Evolutionary conservation across 1,140 invertebrate species (phyloP).

Genomic region (Penaeus indicus): DNA sequence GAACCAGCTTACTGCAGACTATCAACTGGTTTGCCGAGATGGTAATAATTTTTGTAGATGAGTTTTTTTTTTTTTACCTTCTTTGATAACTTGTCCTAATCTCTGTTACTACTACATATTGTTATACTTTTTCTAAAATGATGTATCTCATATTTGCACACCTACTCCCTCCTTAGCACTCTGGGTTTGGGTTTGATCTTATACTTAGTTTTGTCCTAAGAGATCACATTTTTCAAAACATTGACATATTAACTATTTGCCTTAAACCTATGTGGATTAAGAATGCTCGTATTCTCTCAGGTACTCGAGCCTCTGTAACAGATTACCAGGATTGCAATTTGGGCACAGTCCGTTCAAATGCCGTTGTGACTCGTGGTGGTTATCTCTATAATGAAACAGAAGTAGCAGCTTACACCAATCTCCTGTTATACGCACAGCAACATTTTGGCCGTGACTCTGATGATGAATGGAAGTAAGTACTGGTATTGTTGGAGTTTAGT

Average conservation of each 20-base stretch:
- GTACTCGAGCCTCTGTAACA: slow-evolving; percentile 77
- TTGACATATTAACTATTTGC: too few species aligned
- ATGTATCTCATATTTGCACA: not conserved
- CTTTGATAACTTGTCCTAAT: not conserved
- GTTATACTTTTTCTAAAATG: slow-evolving; percentile 3
- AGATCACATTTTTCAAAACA: too few species aligned
- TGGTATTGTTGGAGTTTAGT: not conserved
- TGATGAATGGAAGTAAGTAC: slow-evolving; percentile 83
- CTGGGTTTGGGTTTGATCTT: too few species aligned
- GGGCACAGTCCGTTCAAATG: slow-evolving; percentile 91
- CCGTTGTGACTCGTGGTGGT: slow-evolving; percentile 87
- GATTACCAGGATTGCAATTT: slow-evolving; percentile 91
- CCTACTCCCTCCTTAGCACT: not conserved
- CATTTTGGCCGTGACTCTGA: slow-evolving; percentile 87
- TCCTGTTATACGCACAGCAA: slow-evolving; percentile 91
- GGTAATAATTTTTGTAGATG: slow-evolving; percentile 69
- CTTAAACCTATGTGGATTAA: too few species aligned
- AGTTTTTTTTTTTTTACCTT: not conserved
- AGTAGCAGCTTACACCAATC: slow-evolving; percentile 86
- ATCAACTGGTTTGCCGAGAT: slow-evolving; percentile 93
- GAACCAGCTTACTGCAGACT: slow-evolving; percentile 91
- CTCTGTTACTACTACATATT: too few species aligned
- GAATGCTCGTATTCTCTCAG: slow-evolving; percentile 23
- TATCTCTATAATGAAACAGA: slow-evolving; percentile 83
- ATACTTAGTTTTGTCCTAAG: too few species aligned